Evolutionary conservation across 2,888 invertebrate species (phyloP).

Genomic region (Laothoe populi): DNA sequence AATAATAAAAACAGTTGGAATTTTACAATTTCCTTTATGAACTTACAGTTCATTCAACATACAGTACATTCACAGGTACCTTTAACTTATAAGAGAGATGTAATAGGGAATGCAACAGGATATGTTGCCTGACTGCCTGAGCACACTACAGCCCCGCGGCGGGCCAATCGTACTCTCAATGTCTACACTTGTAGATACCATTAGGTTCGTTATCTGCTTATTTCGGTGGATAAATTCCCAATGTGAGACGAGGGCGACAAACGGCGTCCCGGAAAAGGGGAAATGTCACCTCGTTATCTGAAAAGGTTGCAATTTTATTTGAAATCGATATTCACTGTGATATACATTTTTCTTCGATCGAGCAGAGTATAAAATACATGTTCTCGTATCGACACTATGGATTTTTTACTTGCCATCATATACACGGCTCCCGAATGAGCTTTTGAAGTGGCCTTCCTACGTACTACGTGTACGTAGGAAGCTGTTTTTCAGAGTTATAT

Average conservation of each 20-base stretch:
- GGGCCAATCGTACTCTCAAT: slow-evolving; percentile 62
- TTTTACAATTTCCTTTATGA: too few relatives aligned
- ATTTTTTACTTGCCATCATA: not conserved
- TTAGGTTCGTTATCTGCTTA: slow-evolving; percentile 83
- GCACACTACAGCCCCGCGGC: not conserved
- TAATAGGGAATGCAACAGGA: not conserved
- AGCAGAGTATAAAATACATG: slow-evolving; percentile 49
- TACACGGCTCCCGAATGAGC: not conserved
- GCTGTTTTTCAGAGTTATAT: not conserved
- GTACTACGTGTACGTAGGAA: not conserved
- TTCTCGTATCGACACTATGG: slow-evolving; percentile 36
- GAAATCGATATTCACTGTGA: slow-evolving; percentile 83
- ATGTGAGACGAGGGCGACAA: slow-evolving; percentile 72
- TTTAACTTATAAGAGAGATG: not conserved
- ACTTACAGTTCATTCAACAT: not conserved
- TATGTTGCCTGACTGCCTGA: not conserved
- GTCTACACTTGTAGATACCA: slow-evolving; percentile 59
- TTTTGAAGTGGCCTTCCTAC: not conserved
- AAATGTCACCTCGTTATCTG: slow-evolving; percentile 84
- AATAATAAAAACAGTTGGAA: too few relatives aligned
- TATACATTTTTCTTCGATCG: slow-evolving; percentile 60
- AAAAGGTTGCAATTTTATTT: slow-evolving; percentile 85
- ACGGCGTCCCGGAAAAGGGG: slow-evolving; percentile 71
- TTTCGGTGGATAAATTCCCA: slow-evolving; percentile 82
- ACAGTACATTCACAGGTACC: not conserved